Evolutionary conservation across 1,140 invertebrate species (phyloP).

Genomic region (Spodoptera frugiperda): DNA sequence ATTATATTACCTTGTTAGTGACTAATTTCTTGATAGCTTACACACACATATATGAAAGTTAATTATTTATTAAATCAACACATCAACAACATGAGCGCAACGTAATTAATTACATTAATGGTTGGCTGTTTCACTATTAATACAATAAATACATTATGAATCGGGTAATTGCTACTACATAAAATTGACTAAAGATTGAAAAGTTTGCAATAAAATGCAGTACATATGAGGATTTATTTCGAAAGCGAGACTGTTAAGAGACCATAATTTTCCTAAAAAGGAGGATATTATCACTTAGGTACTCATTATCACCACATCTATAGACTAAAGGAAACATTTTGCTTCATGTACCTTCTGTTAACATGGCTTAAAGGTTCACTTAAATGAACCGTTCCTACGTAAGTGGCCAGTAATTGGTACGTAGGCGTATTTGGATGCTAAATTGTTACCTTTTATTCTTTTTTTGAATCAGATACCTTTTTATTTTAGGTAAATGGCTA

Average conservation of each 20-base stretch:
- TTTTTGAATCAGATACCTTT: conserved; percentile 14
- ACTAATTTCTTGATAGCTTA: background rate
- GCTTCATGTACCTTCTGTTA: conserved; percentile 9
- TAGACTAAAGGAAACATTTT: conserved; percentile 7
- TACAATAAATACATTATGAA: background rate
- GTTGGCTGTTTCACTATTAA: background rate
- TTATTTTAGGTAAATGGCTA: conserved; percentile 10
- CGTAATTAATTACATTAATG: background rate
- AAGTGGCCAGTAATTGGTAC: conserved; percentile 47
- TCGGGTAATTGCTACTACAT: background rate
- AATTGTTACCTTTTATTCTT: conserved; percentile 27
- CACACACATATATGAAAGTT: background rate
- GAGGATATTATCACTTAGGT: conserved; percentile 15
- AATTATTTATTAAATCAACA: background rate
- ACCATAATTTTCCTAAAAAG: background rate
- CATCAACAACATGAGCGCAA: background rate
- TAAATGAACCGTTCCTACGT: conserved; percentile 37
- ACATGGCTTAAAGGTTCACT: conserved; percentile 39
- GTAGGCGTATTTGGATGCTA: conserved; percentile 43
- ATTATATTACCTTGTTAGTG: background rate
- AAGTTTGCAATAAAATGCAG: background rate
- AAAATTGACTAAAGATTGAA: background rate
- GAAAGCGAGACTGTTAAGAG: conserved; percentile 11
- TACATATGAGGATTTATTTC: conserved; percentile 24
- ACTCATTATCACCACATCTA: conserved; percentile 30